These are phyloP conservation scores for Amphimallon solstitiale DNA, from an alignment of 2,888 invertebrate genomes.

Conservation along the genomic window DNA sequence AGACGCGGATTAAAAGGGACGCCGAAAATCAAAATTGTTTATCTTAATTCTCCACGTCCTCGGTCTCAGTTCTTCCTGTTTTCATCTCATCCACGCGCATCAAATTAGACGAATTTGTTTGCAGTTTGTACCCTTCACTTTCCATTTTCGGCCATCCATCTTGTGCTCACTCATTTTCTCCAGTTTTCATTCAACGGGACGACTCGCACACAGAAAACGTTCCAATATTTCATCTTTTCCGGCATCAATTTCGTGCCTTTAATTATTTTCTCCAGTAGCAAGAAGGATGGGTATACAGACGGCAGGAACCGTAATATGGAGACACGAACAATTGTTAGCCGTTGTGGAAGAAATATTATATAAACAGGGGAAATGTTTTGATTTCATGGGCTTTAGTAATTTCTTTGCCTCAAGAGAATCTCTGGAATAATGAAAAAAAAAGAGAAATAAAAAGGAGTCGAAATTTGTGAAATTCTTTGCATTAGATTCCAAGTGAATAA, in stretches of 20 bases:
- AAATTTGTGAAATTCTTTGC: no score
- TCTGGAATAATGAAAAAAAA: no score
- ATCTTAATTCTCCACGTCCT: slow-evolving; percentile 9
- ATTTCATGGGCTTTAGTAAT: no score
- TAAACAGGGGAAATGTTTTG: no score
- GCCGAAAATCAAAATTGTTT: slow-evolving; percentile 13
- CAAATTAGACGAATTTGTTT: slow-evolving; percentile 31
- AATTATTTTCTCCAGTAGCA: not conserved
- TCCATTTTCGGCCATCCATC: slow-evolving; percentile 21
- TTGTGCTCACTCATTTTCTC: slow-evolving; percentile 11
- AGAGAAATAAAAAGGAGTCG: no score
- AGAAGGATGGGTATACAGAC: not conserved
- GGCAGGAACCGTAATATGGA: not conserved
- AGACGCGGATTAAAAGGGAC: not conserved
- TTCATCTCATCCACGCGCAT: not conserved
- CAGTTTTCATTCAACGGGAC: slow-evolving; percentile 11
- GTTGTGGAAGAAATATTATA: no score
- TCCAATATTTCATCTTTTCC: slow-evolving; percentile 13
- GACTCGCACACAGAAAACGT: not conserved
- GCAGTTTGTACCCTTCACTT: slow-evolving; percentile 30
- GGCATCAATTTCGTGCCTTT: slow-evolving; percentile 2
- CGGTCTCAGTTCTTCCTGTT: not conserved
- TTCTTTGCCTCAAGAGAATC: no score
- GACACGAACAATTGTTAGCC: no score
- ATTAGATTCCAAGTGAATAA: no score